phyloP scores from a whole-genome alignment of 2,113 vertebrate genomes.

The Centrocercus urophasianus region DNA sequence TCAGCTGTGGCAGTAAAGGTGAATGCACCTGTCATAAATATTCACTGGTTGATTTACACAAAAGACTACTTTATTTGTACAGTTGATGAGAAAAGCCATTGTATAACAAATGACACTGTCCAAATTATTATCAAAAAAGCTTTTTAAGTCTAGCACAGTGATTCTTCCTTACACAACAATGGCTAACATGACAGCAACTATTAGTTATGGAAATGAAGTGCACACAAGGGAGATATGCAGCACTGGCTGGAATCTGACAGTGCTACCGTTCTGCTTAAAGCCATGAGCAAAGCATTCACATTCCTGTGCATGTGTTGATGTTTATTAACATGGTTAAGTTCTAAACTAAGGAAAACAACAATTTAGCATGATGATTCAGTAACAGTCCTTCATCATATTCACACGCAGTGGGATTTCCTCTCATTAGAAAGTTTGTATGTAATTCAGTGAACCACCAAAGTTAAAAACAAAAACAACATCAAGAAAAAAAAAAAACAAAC shows the following conservation, averaged over 20 bases:
- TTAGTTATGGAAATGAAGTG: not conserved
- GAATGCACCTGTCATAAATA: constrained; percentile 51
- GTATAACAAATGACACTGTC: constrained; percentile 22
- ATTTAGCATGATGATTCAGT: not conserved
- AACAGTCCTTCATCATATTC: not conserved
- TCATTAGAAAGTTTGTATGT: not conserved
- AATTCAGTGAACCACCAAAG: not conserved
- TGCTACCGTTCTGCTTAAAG: not conserved
- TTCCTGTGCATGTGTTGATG: not conserved
- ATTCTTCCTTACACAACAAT: not conserved
- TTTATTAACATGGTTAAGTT: not conserved
- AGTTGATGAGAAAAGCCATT: constrained; percentile 34
- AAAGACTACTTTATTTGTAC: constrained; percentile 30
- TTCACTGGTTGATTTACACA: constrained; percentile 38
- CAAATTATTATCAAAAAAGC: constrained; percentile 29
- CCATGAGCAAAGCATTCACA: not conserved
- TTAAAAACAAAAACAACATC: not conserved
- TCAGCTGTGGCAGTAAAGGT: constrained; percentile 51
- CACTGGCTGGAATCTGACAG: not conserved
- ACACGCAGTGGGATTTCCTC: not conserved
- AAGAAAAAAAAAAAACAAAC: not conserved
- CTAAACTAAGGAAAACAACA: not conserved
- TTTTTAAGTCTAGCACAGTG: not conserved
- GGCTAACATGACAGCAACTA: not conserved
- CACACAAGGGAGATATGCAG: not conserved